Evolutionary conservation across 2,888 invertebrate species (phyloP).

Genomic region (Andrena bucephala): DNA sequence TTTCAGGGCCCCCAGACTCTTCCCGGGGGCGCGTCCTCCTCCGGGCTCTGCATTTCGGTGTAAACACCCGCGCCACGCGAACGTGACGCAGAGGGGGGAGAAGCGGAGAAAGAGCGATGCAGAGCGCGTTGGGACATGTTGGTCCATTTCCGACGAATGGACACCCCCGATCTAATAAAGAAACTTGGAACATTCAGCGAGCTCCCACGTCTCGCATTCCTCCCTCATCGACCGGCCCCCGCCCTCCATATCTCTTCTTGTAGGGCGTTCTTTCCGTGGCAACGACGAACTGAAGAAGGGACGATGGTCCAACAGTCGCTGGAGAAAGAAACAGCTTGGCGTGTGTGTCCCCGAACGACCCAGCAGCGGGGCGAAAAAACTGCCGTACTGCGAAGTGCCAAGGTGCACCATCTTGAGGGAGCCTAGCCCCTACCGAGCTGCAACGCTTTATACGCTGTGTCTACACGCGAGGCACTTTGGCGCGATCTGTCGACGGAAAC

Average conservation of each 20-base stretch:
- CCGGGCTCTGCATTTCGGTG: conserved; percentile 60
- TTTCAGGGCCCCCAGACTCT: conserved; percentile 32
- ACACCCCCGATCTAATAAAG: conserved; percentile 79
- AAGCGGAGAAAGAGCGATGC: conserved; percentile 1
- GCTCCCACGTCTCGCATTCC: conserved; percentile 58
- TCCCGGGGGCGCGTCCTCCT: not conserved
- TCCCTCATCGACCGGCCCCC: conserved; percentile 45
- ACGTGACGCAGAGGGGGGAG: conserved; percentile 26
- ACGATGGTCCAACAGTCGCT: conserved; percentile 37
- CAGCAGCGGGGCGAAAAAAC: conserved; percentile 37
- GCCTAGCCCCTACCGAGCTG: conserved; percentile 64
- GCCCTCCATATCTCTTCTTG: conserved; percentile 21
- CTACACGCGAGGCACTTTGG: conserved; percentile 68
- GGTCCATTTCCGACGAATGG: conserved; percentile 74
- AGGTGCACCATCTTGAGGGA: conserved; percentile 71
- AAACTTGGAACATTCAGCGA: conserved; percentile 72
- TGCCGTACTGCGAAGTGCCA: conserved; percentile 67
- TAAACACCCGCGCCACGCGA: conserved; percentile 43
- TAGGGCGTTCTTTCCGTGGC: conserved; percentile 23
- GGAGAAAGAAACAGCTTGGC: conserved; percentile 62
- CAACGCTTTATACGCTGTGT: conserved; percentile 53
- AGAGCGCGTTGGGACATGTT: conserved; percentile 50
- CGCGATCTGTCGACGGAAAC: conserved; percentile 65
- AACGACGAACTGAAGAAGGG: conserved; percentile 13
- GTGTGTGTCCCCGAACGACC: conserved; percentile 48